Evolutionary conservation across 2,113 vertebrate species (phyloP).

Genomic region (Etheostoma cragini): DNA sequence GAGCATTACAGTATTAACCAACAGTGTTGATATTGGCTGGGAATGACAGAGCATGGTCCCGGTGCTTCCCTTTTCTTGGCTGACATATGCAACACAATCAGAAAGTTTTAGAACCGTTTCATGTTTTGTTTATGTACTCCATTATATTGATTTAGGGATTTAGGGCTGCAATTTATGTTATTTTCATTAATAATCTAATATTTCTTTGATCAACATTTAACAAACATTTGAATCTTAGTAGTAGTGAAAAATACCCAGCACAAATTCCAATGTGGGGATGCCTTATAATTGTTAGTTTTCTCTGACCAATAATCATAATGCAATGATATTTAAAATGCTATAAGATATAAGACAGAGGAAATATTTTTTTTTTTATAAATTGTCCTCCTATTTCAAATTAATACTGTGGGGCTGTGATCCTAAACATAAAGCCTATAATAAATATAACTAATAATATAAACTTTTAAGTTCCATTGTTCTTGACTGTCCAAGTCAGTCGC

Average conservation of each 20-base stretch:
- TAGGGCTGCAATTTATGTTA: not conserved
- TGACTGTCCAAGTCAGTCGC: not conserved
- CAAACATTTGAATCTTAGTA: too few species aligned
- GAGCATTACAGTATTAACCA: not conserved
- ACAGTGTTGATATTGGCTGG: constrained; percentile 3
- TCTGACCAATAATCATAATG: not conserved
- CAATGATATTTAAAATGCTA: too few species aligned
- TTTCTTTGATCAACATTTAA: not conserved
- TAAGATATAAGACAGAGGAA: not conserved
- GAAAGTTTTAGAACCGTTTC: not conserved
- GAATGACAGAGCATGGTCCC: not conserved
- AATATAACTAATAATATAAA: too few species aligned
- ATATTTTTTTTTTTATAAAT: not conserved
- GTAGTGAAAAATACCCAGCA: not conserved
- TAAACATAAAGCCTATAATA: not conserved
- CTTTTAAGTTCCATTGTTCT: not conserved
- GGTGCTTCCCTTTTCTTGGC: not conserved
- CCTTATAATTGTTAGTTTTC: not conserved
- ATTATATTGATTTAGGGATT: not conserved
- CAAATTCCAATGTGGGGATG: not conserved
- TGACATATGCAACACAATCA: not conserved
- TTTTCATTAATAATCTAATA: not conserved
- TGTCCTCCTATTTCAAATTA: not conserved
- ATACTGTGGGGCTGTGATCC: not conserved
- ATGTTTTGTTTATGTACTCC: not conserved